Evolutionary conservation across 2,797 vertebrate species (phyloP).

Genomic region (Arrhamphus sclerolepis): DNA sequence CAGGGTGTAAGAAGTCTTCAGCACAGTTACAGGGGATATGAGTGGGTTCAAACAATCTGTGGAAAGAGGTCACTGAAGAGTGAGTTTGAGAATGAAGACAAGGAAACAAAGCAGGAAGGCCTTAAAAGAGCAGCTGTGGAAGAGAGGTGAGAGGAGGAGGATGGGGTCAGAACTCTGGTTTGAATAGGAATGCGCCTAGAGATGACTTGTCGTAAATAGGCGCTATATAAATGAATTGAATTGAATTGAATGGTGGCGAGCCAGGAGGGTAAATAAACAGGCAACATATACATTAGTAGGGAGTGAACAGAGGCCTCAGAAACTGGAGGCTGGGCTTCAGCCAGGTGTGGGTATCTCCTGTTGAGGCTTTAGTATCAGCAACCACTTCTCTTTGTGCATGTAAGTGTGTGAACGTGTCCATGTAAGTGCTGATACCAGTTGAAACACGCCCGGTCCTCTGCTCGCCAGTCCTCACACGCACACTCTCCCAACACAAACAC

Average conservation of each 20-base stretch:
- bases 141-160: conserved; percentile 13
- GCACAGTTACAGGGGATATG: conserved; percentile 31
- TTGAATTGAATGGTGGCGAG: background rate
- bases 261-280: conserved; percentile 9
- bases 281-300: background rate
- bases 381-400: conserved; percentile 39
- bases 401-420: conserved; percentile 21
- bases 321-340: conserved; percentile 39
- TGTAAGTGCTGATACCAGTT: conserved; percentile 52
- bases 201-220: too few relatives aligned
- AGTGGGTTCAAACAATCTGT: conserved; percentile 37
- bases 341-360: conserved; percentile 68
- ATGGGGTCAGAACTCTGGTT: conserved; percentile 6
- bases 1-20: conserved; percentile 39
- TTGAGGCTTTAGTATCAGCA: conserved; percentile 51
- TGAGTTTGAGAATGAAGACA: conserved; percentile 6
- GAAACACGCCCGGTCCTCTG: conserved; percentile 63
- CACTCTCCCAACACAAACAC: conserved; percentile 30
- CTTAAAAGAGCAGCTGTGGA: conserved; percentile 9
- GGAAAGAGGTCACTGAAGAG: conserved; percentile 29
- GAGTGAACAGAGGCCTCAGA: conserved; percentile 21
- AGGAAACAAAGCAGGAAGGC: conserved; percentile 15
- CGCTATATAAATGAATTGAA: too few relatives aligned
- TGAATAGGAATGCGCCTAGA: too few relatives aligned
- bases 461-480: conserved; percentile 34